These are phyloP conservation scores for Amblyjoppa fuscipennis DNA, from an alignment of 2,888 invertebrate species.

Conservation along the genomic window DNA sequence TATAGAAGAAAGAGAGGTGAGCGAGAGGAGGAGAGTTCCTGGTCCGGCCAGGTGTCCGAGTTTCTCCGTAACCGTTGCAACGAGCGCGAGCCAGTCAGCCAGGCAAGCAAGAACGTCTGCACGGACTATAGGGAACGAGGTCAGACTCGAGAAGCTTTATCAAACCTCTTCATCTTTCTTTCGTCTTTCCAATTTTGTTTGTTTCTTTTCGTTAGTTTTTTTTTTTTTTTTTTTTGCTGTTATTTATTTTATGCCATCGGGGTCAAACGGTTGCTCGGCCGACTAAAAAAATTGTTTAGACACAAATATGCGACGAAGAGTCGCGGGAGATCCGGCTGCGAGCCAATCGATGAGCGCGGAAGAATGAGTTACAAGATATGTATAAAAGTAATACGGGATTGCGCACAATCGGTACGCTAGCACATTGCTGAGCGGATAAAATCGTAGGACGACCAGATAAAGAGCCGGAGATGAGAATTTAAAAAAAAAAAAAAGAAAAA, in stretches of 20 bases:
- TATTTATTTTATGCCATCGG: not conserved
- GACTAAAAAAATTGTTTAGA: not conserved
- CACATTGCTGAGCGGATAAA: not conserved
- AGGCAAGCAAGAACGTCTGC: constrained; percentile 58
- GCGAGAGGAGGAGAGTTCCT: constrained; percentile 70
- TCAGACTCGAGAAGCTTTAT: constrained; percentile 59
- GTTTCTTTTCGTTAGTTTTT: not conserved
- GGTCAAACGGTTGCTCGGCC: not conserved
- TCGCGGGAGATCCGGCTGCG: not conserved
- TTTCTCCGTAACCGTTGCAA: constrained; percentile 71
- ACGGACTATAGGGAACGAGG: constrained; percentile 64
- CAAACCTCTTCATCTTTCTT: constrained; percentile 54
- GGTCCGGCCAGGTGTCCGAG: constrained; percentile 74
- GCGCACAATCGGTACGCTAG: not conserved
- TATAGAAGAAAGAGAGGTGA: constrained; percentile 58
- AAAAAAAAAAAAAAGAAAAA: constrained; percentile 14
- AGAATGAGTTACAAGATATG: not conserved
- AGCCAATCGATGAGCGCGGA: not conserved
- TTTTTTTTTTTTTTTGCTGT: not conserved
- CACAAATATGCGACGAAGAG: not conserved
- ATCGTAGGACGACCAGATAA: constrained; percentile 16
- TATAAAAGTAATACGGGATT: not conserved
- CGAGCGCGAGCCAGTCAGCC: constrained; percentile 55
- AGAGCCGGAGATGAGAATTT: constrained; percentile 7
- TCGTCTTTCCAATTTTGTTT: constrained; percentile 28